Base-by-base conservation (phyloP, 1,140 invertebrate species). In the Monochamus saltuarius region DNA sequence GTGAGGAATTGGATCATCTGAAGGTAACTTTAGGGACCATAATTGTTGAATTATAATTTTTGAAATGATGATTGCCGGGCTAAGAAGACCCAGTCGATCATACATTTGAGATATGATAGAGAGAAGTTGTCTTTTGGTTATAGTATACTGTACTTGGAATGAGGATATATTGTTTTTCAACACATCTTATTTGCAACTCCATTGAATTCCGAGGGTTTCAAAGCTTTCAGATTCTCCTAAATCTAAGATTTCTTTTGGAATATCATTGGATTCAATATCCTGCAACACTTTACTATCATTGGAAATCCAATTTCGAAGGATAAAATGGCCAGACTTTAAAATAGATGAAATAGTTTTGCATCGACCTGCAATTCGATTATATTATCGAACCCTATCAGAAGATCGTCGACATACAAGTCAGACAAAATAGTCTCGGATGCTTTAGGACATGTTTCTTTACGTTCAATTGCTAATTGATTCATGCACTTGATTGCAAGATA, bases 371-470 rank as follows among this genome's bases (percentile, higher is more conserved):
- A 29, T 6, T 29, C 22, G 22, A 3, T 29, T 3, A 6, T 6
- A 29, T 29, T 6, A 29, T 75, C 57, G 11, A 67, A 69, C 29
- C 78, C 78, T 19, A 70, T 67, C 8, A 80, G 50, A 4, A 78
- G 22, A 62, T 82, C 76, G 47, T 82, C 79, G 0, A 80, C 73
- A 64, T 80, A 81, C 55, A 77, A 77, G 63, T 78, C 73, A 17
- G 56, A 54, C 39, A 39, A 8, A 4, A 75, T 64, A 14, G 68
- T 60, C 59, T 68, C 55, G 10, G 68, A 51, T 39, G 65, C 70
- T 17, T 39, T n/a, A 37, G 75, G 68, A 69, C 59, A 73, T 0
- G 1, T 19, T 22, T 59, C 56, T 69, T 61, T 52, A 75, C 72
- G 22, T 17, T 49, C 0, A 65, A 69, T 6, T 73, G 54, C 67